Conservation (phyloP, 2,797 vertebrate genomes). For the Zalophus californianus region DNA sequence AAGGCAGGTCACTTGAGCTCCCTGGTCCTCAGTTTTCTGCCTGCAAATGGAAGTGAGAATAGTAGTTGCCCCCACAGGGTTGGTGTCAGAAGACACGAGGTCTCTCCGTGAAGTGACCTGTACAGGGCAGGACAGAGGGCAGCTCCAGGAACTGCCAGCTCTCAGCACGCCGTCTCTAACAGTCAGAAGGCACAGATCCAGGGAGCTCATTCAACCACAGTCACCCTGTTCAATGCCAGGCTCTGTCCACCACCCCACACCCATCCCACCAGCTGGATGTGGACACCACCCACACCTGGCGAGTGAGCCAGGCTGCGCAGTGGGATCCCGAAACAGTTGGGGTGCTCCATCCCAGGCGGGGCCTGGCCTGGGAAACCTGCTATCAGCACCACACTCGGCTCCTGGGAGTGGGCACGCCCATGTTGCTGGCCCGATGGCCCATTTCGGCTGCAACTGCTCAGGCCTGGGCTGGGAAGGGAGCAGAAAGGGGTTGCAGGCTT, state of each 20-base stretch:
- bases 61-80: accelerated
- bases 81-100: neutral
- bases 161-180: accelerated
- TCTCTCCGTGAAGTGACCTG: neutral
- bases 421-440: neutral
- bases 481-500: neutral
- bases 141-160: neutral
- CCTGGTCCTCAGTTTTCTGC: neutral
- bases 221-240: neutral
- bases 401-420: neutral
- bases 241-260: neutral
- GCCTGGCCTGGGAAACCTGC: neutral
- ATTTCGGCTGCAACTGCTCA: neutral
- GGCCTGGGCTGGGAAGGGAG: neutral
- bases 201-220: neutral
- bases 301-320: neutral
- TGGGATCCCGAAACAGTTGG: neutral
- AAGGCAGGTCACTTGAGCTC: neutral
- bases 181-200: neutral
- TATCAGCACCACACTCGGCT: neutral
- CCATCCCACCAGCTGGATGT: neutral
- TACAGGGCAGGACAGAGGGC: neutral
- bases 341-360: neutral
- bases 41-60: neutral
- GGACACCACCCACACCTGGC: neutral